phyloP scores from a whole-genome alignment of 2,888 invertebrate species.

The Catocala nupta region DNA sequence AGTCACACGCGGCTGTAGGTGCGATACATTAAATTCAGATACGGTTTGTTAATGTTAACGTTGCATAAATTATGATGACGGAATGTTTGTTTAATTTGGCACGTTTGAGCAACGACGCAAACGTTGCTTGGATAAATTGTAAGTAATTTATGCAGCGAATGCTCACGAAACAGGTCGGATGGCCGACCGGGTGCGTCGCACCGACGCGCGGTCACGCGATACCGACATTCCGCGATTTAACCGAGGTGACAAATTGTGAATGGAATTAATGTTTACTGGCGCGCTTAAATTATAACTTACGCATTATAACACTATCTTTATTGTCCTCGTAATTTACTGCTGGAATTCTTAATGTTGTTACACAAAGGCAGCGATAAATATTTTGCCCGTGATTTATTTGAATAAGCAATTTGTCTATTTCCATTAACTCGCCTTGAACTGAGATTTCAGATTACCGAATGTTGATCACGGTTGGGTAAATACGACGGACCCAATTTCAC shows the following conservation, averaged over 20 bases:
- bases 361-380: slow-evolving; percentile 27
- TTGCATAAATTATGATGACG: slow-evolving; percentile 65
- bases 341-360: slow-evolving; percentile 24
- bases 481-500: slow-evolving; percentile 34
- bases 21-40: slow-evolving; percentile 51
- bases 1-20: slow-evolving; percentile 39
- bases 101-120: slow-evolving; percentile 66
- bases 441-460: slow-evolving; percentile 36
- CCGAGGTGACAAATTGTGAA: slow-evolving; percentile 82
- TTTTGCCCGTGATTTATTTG: slow-evolving; percentile 39
- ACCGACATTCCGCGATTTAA: slow-evolving; percentile 77
- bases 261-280: slow-evolving; percentile 80
- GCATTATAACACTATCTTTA: slow-evolving; percentile 57
- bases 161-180: slow-evolving; percentile 74
- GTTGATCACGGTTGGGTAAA: slow-evolving; percentile 41
- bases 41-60: slow-evolving; percentile 52
- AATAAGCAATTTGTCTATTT: slow-evolving; percentile 43
- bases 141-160: slow-evolving; percentile 79
- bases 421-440: slow-evolving; percentile 33
- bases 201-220: slow-evolving; percentile 74
- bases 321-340: slow-evolving; percentile 35
- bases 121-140: slow-evolving; percentile 66
- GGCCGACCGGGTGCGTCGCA: slow-evolving; percentile 58
- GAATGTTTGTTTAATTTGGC: slow-evolving; percentile 75
- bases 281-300: slow-evolving; percentile 70